These are phyloP conservation scores for Junco hyemalis DNA, from an alignment of 2,113 vertebrate species.

Conservation along the genomic window DNA sequence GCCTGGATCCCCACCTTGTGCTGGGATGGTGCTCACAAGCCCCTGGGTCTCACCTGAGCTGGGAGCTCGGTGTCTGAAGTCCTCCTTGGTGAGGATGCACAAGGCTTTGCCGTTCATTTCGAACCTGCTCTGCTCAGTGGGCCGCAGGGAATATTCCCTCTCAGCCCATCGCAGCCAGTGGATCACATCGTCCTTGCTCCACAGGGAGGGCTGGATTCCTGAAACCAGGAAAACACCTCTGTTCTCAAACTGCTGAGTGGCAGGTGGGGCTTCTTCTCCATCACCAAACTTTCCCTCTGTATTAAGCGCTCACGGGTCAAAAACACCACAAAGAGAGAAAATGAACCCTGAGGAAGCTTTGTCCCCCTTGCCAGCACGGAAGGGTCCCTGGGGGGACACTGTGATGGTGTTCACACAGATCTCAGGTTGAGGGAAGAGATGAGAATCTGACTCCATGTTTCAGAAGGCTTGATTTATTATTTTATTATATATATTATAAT, in stretches of 20 bases:
- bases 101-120: constrained; percentile 91
- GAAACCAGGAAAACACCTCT: background rate
- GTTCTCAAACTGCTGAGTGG: background rate
- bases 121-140: constrained; percentile 72
- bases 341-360: background rate
- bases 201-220: constrained; percentile 92
- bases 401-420: no score
- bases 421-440: no score
- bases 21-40: background rate
- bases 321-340: background rate
- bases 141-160: constrained; percentile 82
- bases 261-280: background rate
- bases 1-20: background rate
- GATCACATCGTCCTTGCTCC: constrained; percentile 89
- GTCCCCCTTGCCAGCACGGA: background rate
- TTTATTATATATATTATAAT: no score
- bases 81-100: constrained; percentile 92
- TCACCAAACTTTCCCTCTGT: background rate
- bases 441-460: no score
- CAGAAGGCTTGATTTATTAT: no score
- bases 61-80: constrained; percentile 88
- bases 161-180: constrained; percentile 94
- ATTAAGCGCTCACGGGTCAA: background rate
- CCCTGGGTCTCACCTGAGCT: constrained; percentile 79
- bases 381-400: background rate